Conservation (phyloP, 2,888 invertebrate genomes). For the Pristionchus exspectatus region DNA sequence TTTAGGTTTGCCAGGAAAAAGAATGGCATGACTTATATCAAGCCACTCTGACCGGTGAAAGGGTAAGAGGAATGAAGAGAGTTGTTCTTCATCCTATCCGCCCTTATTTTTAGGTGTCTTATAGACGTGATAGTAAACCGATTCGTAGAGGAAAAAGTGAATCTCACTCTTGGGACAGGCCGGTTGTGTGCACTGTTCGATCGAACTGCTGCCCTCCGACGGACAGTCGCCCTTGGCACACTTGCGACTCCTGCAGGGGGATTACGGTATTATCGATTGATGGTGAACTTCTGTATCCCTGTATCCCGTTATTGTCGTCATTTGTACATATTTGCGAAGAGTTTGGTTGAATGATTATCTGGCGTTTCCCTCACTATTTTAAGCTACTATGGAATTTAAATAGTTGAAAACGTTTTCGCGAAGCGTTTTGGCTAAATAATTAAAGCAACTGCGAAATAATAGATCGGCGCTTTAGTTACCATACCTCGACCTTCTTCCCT, state of each 20-base stretch:
- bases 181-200: slow-evolving; percentile 9
- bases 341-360: too few relatives aligned
- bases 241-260: slow-evolving; percentile 9
- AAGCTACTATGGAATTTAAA: too few relatives aligned
- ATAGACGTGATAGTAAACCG: too few relatives aligned
- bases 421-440: too few relatives aligned
- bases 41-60: neutral
- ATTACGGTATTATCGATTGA: neutral
- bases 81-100: too few relatives aligned
- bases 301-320: neutral
- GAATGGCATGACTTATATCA: too few relatives aligned
- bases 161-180: slow-evolving; percentile 43
- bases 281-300: neutral
- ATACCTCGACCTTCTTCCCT: slow-evolving; percentile 62
- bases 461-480: slow-evolving; percentile 58
- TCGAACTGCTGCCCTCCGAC: neutral
- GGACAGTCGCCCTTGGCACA: slow-evolving; percentile 51
- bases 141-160: neutral
- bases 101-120: too few relatives aligned
- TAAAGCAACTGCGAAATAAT: neutral
- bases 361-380: too few relatives aligned
- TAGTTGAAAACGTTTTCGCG: too few relatives aligned
- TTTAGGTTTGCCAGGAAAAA: too few relatives aligned
- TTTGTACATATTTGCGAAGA: too few relatives aligned
- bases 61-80: neutral